These are phyloP conservation scores for Pocota personata DNA, from an alignment of 2,888 invertebrate species.

Conservation along the genomic window DNA sequence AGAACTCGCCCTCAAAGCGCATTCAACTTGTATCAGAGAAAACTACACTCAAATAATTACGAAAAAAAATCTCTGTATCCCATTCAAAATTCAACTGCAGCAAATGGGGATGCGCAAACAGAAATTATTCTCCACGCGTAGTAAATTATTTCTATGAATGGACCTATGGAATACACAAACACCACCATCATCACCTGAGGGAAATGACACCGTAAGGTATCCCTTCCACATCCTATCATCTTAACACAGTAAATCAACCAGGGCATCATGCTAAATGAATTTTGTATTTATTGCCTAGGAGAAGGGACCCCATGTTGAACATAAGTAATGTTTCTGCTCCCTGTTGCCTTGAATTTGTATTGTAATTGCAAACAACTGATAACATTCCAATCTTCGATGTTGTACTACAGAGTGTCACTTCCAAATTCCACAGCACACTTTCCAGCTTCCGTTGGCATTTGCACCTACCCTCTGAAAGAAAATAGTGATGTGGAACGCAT, in stretches of 20 bases:
- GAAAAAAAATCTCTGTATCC: slow-evolving; percentile 22
- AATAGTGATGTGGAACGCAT: slow-evolving; percentile 41
- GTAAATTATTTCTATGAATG: slow-evolving; percentile 70
- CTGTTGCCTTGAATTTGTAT: slow-evolving; percentile 35
- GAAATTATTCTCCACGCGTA: slow-evolving; percentile 43
- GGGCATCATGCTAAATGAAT: slow-evolving; percentile 44
- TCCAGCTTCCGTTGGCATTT: slow-evolving; percentile 60
- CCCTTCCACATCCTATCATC: neutral
- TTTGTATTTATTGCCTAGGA: slow-evolving; percentile 43
- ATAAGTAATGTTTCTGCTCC: slow-evolving; percentile 32
- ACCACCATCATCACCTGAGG: slow-evolving; percentile 29
- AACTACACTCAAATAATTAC: neutral
- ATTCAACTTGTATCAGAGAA: slow-evolving; percentile 26
- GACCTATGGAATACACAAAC: slow-evolving; percentile 32
- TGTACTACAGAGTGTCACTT: slow-evolving; percentile 31
- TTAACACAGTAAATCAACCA: slow-evolving; percentile 41
- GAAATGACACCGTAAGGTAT: neutral
- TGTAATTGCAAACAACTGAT: slow-evolving; percentile 67
- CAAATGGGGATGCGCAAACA: slow-evolving; percentile 40
- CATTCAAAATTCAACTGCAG: slow-evolving; percentile 50
- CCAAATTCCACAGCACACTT: slow-evolving; percentile 55
- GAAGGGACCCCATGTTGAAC: slow-evolving; percentile 30
- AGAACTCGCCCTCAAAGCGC: slow-evolving; percentile 8
- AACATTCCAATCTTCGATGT: slow-evolving; percentile 48
- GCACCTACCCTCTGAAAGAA: slow-evolving; percentile 9